A percentile compares a stretch with the other conserved stretches of the same genome.
Evolutionary conservation across 2,888 invertebrate species (phyloP).

Genomic region (Sphaerolaimus hirsutus): DNA sequence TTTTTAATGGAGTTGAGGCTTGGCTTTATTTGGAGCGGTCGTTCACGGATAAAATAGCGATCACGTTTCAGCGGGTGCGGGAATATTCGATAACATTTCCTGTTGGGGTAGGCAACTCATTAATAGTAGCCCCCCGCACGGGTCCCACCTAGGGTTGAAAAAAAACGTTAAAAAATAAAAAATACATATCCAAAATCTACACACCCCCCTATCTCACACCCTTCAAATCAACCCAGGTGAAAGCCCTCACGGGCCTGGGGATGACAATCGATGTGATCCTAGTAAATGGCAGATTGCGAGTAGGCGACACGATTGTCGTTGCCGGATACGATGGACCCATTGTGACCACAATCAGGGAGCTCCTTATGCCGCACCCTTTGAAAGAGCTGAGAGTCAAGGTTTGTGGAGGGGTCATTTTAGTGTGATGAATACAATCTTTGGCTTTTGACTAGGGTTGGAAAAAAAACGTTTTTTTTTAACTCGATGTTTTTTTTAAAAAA

Average conservation of each 20-base stretch:
- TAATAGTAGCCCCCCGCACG: no score
- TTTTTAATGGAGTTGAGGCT: no score
- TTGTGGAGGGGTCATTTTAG: conserved; percentile 6
- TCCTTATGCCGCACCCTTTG: conserved; percentile 91
- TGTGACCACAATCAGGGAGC: conserved; percentile 77
- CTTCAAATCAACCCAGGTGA: conserved; percentile 37
- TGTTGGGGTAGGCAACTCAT: no score
- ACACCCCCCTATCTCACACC: neutral
- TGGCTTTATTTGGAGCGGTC: no score
- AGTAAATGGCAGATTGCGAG: conserved; percentile 73
- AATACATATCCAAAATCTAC: no score
- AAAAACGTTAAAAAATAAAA: no score
- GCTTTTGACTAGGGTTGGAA: neutral
- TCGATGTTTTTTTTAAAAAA: no score
- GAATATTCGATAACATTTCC: no score
- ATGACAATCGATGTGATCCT: conserved; percentile 96
- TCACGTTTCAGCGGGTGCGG: no score
- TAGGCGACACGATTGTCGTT: conserved; percentile 75
- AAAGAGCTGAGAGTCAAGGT: conserved; percentile 86
- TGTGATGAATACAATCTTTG: neutral
- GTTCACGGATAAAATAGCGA: no score
- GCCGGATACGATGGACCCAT: conserved; percentile 96
- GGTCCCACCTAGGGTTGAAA: no score
- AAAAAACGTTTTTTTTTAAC: no score
- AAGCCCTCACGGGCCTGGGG: conserved; percentile 80